Base-by-base conservation (phyloP, 2,797 vertebrate species). In the Catamblyrhynchus diadema region DNA sequence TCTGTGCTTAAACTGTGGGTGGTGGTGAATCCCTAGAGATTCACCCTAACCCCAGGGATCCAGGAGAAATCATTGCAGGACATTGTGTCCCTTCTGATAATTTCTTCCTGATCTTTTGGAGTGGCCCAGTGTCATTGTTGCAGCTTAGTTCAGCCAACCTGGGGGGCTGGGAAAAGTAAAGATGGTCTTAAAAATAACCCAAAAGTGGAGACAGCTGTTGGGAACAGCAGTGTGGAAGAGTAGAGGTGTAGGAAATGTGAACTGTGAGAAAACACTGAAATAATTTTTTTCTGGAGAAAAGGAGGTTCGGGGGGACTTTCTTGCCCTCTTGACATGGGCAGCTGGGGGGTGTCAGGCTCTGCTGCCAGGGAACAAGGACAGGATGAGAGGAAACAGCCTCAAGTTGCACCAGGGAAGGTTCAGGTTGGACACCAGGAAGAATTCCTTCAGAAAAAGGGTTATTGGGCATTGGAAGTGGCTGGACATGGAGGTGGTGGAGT, bases 331-430 rank as follows among this genome's bases (percentile, higher is more conserved):
- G 44, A 32, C 1, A 77, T 28, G 7, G 2, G 8, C 6, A 64
- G 4, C 35, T 6, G 3, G 1, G 1, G 28, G 30, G 8, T 4
- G 8, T 30, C 0, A 0, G 12, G 17, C 21, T 57, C 28, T 70
- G 14, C 28, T 82, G 3, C 18, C 28, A 32, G 6, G n/a, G n/a
- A 64, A 14, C 11, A n/a, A 37, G 8, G n/a, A 50, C 28, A 70
- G 35, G 37, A 27, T 8, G 71, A 70, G 21, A 57, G 17, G 28
- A 6, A 69, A 69, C 2, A 4, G 44, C 24, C 18, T 45, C 21
- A 51, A 14, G 30, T 0, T 44, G 28, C 23, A 33, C 25, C 22
- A 41, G 39, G 22, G 8, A 39, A 77, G 21, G 57, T 45, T 39
- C 24, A 41, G 19, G 12, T 3, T 65, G 65, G 44, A 20, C 23